phyloP scores from a whole-genome alignment of 1,140 invertebrate genomes.

The Anoplophora glabripennis region DNA sequence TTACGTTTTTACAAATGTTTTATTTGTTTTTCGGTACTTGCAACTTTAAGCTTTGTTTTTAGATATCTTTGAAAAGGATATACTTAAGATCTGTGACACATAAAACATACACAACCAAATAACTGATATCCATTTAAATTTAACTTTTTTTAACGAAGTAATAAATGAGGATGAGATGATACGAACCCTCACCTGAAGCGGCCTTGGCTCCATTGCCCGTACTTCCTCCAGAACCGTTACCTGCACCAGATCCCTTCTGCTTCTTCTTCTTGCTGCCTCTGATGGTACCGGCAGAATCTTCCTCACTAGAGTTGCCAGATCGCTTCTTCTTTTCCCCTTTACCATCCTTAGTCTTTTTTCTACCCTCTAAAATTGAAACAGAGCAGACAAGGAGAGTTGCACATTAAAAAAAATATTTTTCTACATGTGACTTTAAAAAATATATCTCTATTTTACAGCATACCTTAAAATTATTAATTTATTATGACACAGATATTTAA shows the following conservation, averaged over 20 bases:
- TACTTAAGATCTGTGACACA: too few relatives aligned
- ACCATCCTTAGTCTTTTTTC: conserved; percentile 56
- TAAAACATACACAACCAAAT: too few relatives aligned
- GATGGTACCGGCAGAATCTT: conserved; percentile 61
- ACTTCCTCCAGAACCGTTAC: conserved; percentile 33
- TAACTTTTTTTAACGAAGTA: neutral
- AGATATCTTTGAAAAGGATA: too few relatives aligned
- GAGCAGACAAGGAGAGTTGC: neutral
- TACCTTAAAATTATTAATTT: too few relatives aligned
- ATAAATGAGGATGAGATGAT: conserved; percentile 31
- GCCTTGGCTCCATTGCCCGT: conserved; percentile 37
- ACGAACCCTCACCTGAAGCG: conserved; percentile 45
- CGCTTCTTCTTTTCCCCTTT: conserved; percentile 62
- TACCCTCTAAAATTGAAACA: conserved; percentile 51
- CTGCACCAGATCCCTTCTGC: conserved; percentile 58
- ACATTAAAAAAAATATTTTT: neutral
- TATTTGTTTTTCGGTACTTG: too few relatives aligned
- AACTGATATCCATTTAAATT: too few relatives aligned
- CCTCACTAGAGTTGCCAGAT: conserved; percentile 59
- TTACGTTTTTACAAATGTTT: too few relatives aligned
- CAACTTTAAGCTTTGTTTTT: too few relatives aligned
- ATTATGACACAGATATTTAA: too few relatives aligned
- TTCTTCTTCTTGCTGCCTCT: conserved; percentile 65
- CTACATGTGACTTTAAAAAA: neutral
- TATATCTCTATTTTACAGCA: too few relatives aligned